These are phyloP conservation scores for Xestoiulus laeticollis DNA, from an alignment of 2,888 invertebrate species.

Conservation along the genomic window DNA sequence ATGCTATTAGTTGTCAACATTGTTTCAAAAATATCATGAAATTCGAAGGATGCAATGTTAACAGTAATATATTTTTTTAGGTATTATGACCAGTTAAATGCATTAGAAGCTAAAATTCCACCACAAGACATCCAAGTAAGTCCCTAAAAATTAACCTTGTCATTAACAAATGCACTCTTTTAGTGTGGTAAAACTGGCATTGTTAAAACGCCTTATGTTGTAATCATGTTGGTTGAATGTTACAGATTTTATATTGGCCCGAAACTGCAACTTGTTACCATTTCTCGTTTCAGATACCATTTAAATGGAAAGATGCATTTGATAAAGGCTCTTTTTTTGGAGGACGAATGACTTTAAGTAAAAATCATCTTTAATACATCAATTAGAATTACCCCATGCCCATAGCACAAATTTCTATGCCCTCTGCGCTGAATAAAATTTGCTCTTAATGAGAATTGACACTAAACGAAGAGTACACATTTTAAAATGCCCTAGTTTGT, in stretches of 20 bases:
- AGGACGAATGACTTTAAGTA: constrained; percentile 90
- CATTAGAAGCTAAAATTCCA: constrained; percentile 93
- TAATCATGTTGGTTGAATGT: neutral
- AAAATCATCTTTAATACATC: constrained; percentile 63
- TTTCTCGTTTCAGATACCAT: constrained; percentile 77
- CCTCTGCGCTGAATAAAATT: no score
- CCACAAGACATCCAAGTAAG: constrained; percentile 79
- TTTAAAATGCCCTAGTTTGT: neutral
- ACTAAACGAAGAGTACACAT: no score
- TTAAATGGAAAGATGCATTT: constrained; percentile 99
- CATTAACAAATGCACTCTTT: neutral
- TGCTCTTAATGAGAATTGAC: no score
- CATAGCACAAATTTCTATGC: no score
- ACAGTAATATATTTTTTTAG: constrained; percentile 68
- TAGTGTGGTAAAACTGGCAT: no score
- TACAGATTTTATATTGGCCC: neutral
- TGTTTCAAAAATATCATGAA: no score
- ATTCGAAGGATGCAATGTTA: neutral
- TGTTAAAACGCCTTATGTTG: neutral
- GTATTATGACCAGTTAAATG: constrained; percentile 95
- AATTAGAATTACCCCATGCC: neutral
- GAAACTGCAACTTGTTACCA: neutral
- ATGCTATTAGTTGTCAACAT: neutral
- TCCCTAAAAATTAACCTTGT: neutral
- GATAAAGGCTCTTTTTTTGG: constrained; percentile 95